Evolutionary conservation across 2,113 vertebrate genomes (phyloP).

Genomic region (Psilopsiagon aymara): DNA sequence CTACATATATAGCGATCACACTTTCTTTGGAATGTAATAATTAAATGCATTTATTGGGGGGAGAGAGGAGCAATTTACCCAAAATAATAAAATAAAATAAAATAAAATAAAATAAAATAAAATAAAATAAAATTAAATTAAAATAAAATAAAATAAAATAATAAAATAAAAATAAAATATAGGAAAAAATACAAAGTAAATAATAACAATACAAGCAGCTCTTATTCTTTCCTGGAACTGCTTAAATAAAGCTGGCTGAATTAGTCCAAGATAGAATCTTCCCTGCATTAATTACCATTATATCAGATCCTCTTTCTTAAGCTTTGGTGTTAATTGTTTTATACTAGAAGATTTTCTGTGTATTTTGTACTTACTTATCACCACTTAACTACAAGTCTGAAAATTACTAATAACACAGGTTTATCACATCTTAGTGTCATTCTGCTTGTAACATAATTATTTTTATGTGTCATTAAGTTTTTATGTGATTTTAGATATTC

Average conservation of each 20-base stretch:
- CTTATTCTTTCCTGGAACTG: background rate
- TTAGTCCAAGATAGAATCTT: background rate
- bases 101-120: background rate
- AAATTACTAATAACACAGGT: background rate
- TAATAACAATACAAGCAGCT: background rate
- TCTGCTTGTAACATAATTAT: slow-evolving; percentile 27
- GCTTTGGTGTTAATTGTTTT: background rate
- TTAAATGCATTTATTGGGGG: fast-evolving
- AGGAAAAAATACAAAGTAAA: background rate
- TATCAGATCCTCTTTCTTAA: background rate
- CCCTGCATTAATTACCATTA: background rate
- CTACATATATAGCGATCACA: background rate
- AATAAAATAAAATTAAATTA: background rate
- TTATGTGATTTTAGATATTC: slow-evolving; percentile 48
- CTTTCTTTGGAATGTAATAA: background rate
- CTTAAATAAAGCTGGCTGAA: background rate
- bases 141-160: too few species aligned
- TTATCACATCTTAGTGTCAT: background rate
- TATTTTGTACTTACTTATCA: slow-evolving; percentile 23
- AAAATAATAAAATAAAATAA: background rate
- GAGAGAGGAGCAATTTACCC: background rate
- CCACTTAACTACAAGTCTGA: background rate
- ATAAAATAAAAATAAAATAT: background rate
- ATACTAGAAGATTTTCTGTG: background rate
- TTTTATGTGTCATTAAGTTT: slow-evolving; percentile 55